Conservation (phyloP, 2,113 vertebrate species). For the Ictalurus punctatus region DNA sequence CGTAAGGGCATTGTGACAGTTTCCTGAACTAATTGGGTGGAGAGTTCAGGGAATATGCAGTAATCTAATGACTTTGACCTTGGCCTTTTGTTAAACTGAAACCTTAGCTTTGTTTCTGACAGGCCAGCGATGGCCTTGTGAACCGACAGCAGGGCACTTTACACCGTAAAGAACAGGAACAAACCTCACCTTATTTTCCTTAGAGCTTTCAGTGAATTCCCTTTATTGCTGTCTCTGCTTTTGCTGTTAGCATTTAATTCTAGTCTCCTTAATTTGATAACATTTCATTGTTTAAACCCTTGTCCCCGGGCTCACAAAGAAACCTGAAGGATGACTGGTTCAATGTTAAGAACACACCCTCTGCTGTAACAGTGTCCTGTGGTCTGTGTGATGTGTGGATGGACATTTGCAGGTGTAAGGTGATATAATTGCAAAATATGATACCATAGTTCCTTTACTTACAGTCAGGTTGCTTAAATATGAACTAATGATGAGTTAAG, state of each 20-base stretch:
- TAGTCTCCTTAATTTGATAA: background rate
- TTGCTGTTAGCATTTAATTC: background rate
- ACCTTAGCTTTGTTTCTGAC: conserved; percentile 36
- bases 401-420: conserved; percentile 20
- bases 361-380: conserved; percentile 9
- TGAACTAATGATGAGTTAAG: too few species aligned
- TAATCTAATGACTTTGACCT: conserved; percentile 54
- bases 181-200: conserved; percentile 48
- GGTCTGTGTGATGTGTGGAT: conserved; percentile 41
- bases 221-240: background rate
- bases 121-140: conserved; percentile 13
- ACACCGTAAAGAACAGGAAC: conserved; percentile 58
- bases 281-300: conserved; percentile 31
- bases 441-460: background rate
- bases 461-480: too few species aligned
- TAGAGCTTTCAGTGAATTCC: background rate
- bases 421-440: background rate
- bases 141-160: conserved; percentile 36
- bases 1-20: conserved; percentile 22
- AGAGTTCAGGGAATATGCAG: conserved; percentile 27
- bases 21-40: conserved; percentile 40
- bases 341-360: conserved; percentile 46
- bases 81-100: conserved; percentile 59
- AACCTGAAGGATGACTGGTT: conserved; percentile 56
- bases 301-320: conserved; percentile 47